Base-by-base conservation (phyloP, 2,888 invertebrate genomes). In the Tineola bisselliella region DNA sequence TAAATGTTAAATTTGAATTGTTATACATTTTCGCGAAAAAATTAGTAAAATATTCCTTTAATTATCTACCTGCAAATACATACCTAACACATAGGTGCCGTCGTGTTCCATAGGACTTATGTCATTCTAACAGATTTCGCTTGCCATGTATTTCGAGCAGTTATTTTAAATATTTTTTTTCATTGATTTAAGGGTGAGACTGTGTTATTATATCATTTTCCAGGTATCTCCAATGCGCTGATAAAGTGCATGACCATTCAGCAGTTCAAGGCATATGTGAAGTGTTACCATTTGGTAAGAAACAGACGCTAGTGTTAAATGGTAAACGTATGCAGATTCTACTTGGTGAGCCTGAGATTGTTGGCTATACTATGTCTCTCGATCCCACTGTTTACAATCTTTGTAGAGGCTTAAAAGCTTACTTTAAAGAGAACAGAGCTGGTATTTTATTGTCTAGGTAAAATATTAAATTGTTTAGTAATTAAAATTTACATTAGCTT, bases 361-460 rank as follows among this genome's bases (percentile, higher is more conserved):
- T 87, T 1, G 87, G 87, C 0, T 87, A 87, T 62, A 77, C 87
- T 0, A 83, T 84, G 86, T 81, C 82, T 0, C 62, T 74, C 15
- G 87, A 87, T 61, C 87, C 86, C 0, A 83, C 78, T 0, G 78
- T 86, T 5, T 84, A 84, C 64, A 87, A 87, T 64, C 69, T 90
- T 12, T 88, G 88, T 56, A 84, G 89, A 66, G 90, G 88, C 0
- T 65, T 90, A 18, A 86, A 79, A 60, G 86, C 89, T 5, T 90
- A 89, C 69, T 90, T 90, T 66, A 76, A 77, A 59, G 81, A 84
- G 17, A 82, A 89, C 66, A 74, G 81, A 13, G 86, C 89, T 17
- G 89, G 89, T 0, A 70, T 90, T 61, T 69, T 90, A 63, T 63
- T 87, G 61, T 75, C 86, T 1, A 77, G 84, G 86, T 83, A 66